These are phyloP conservation scores for Chaetodon trifascialis DNA, from an alignment of 2,113 vertebrate species.

Conservation along the genomic window DNA sequence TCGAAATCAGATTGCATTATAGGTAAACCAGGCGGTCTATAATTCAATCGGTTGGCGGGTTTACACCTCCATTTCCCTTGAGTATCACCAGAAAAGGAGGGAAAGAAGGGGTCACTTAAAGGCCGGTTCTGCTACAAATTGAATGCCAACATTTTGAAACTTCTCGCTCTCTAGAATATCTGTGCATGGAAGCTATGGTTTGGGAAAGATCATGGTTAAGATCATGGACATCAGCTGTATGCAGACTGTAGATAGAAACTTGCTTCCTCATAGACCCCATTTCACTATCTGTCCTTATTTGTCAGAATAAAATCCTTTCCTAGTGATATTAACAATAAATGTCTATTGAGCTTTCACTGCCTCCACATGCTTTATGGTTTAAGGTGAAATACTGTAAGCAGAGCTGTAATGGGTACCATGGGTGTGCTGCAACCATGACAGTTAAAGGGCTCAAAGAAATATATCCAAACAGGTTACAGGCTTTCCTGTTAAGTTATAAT, in stretches of 20 bases:
- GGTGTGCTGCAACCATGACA: slow-evolving; percentile 62
- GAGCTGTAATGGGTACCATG: slow-evolving; percentile 42
- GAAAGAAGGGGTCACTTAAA: no score
- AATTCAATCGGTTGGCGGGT: no score
- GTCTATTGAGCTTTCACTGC: slow-evolving; percentile 51
- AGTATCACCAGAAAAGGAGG: no score
- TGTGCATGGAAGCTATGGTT: no score
- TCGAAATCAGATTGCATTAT: no score
- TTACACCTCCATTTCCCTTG: no score
- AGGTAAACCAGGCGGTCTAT: no score
- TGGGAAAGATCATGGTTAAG: no score
- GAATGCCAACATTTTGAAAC: not conserved
- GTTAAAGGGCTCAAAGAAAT: slow-evolving; percentile 55
- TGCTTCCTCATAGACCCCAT: not conserved
- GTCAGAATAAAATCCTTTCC: slow-evolving; percentile 46
- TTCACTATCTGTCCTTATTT: slow-evolving; percentile 52
- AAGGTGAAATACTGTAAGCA: slow-evolving; percentile 61
- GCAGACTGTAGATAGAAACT: slow-evolving; percentile 5
- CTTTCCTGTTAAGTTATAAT: slow-evolving; percentile 58
- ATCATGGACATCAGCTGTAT: not conserved
- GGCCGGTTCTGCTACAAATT: no score
- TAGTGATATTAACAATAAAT: slow-evolving; percentile 62
- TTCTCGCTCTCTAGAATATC: no score
- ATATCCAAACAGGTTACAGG: slow-evolving; percentile 63
- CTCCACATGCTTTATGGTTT: slow-evolving; percentile 64